phyloP scores from a whole-genome alignment of 2,888 invertebrate species.

The Apeira syringaria region DNA sequence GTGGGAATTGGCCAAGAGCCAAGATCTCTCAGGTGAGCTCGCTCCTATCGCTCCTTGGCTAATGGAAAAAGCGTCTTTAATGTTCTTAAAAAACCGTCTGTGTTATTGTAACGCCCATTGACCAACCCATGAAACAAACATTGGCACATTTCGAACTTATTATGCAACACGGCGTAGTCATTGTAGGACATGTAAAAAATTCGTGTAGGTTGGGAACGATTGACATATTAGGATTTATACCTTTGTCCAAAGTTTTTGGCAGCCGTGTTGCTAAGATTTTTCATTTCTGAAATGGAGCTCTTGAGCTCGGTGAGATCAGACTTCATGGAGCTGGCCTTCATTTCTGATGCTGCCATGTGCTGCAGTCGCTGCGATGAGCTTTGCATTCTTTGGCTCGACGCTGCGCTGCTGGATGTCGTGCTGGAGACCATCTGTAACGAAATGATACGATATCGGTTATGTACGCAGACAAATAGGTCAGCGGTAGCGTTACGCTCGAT shows the following conservation, averaged over 20 bases:
- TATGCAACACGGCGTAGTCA: slow-evolving; percentile 33
- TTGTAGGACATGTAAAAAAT: slow-evolving; percentile 21
- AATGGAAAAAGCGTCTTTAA: slow-evolving; percentile 49
- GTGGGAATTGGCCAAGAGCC: slow-evolving; percentile 73
- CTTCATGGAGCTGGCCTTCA: slow-evolving; percentile 92
- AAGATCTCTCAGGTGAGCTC: slow-evolving; percentile 80
- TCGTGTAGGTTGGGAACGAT: slow-evolving; percentile 12
- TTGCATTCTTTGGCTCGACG: slow-evolving; percentile 84
- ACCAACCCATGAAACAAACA: slow-evolving; percentile 49
- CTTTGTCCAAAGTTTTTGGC: slow-evolving; percentile 75
- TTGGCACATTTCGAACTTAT: slow-evolving; percentile 41
- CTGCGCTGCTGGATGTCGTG: slow-evolving; percentile 83
- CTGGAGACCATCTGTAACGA: slow-evolving; percentile 79
- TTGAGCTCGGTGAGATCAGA: slow-evolving; percentile 91
- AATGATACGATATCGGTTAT: slow-evolving; percentile 15
- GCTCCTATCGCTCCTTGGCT: slow-evolving; percentile 55
- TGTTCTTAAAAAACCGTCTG: slow-evolving; percentile 41
- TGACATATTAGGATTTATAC: slow-evolving; percentile 43
- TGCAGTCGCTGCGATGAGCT: slow-evolving; percentile 82
- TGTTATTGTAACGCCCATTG: slow-evolving; percentile 53
- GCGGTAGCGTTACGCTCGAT: not conserved
- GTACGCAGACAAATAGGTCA: not conserved
- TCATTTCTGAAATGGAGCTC: slow-evolving; percentile 94
- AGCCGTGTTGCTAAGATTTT: slow-evolving; percentile 84
- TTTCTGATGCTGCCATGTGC: slow-evolving; percentile 86